A percentile compares a stretch with the other conserved stretches of the same genome.
phyloP scores from a whole-genome alignment of 2,797 vertebrate species.

The Trachops cirrhosus region DNA sequence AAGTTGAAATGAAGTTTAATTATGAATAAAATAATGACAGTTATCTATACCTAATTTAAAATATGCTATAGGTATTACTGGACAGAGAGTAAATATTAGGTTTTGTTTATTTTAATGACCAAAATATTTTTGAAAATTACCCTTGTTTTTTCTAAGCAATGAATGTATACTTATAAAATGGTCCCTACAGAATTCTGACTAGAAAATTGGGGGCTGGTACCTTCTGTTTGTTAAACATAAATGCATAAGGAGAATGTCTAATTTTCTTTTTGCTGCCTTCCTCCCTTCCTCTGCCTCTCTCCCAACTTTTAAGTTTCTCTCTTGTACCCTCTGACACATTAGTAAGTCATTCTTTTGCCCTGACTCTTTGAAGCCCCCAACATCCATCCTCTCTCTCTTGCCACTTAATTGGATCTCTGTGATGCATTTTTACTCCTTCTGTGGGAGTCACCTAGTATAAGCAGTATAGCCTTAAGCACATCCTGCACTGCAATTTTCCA shows the following conservation, averaged over 20 bases:
- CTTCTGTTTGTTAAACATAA: constrained; percentile 10
- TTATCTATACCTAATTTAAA: background rate
- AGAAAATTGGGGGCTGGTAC: background rate
- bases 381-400: background rate
- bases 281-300: background rate
- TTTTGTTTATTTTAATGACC: constrained; percentile 27
- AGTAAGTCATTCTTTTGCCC: background rate
- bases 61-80: background rate
- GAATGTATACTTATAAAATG: background rate
- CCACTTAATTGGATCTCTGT: background rate
- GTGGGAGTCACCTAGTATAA: background rate
- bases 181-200: background rate
- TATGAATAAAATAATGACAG: constrained; percentile 33
- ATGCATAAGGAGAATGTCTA: background rate
- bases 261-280: background rate
- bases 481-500: background rate
- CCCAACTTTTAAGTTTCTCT: background rate
- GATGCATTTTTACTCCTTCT: background rate
- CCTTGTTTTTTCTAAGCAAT: background rate
- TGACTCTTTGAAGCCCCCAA: background rate
- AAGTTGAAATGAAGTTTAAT: constrained; percentile 54
- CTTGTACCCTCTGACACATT: background rate
- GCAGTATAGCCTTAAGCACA: background rate
- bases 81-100: background rate
- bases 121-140: background rate